A percentile compares a stretch with the other conserved stretches of the same genome.
These are phyloP conservation scores for Aegypius monachus DNA, from an alignment of 2,113 vertebrate species.

Conservation along the genomic window DNA sequence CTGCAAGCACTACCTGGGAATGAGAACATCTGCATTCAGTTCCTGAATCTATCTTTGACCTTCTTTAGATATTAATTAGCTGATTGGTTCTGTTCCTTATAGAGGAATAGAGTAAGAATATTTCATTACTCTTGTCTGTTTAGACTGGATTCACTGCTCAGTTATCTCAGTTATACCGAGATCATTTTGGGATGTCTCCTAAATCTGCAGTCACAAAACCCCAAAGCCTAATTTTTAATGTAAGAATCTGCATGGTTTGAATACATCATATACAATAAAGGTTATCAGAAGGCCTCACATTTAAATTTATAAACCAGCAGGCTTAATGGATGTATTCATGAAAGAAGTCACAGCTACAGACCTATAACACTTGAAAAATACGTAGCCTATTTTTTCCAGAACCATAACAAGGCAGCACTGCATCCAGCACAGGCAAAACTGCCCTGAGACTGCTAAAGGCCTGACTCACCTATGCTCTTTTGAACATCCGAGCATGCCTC, in stretches of 20 bases:
- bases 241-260: neutral
- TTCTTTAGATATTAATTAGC: neutral
- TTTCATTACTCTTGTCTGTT: neutral
- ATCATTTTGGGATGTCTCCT: neutral
- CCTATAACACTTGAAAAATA: neutral
- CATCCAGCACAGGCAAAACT: neutral
- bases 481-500: neutral
- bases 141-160: neutral
- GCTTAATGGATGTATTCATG: neutral
- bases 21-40: neutral
- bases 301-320: neutral
- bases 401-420: neutral
- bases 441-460: neutral
- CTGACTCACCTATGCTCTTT: neutral
- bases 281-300: neutral
- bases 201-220: neutral
- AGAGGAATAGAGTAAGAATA: neutral
- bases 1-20: neutral
- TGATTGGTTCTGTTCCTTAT: neutral
- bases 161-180: neutral
- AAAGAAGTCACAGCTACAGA: neutral
- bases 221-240: neutral
- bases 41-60: neutral
- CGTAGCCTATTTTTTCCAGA: fast-evolving
- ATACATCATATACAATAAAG: neutral